Evolutionary conservation across 2,797 vertebrate genomes (phyloP), one percentile per base, ranked within the genome.

Genomic region (Stomatorhinus walkeri): DNA sequence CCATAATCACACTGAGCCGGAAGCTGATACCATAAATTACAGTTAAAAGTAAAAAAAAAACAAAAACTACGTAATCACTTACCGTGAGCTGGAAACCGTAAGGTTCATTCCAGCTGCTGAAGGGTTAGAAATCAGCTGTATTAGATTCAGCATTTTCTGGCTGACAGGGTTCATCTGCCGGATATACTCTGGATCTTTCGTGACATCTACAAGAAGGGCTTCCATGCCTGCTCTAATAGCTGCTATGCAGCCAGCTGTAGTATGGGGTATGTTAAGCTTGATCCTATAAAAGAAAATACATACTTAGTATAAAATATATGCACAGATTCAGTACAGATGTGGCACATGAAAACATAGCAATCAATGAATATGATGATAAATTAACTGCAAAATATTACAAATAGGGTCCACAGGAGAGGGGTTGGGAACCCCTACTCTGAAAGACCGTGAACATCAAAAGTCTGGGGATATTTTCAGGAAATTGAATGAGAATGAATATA

Each of bases 131-230:
- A 98, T 92, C 3, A 96, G 95, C 16, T 97, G 95, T 91, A 99
- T 97, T 24, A 93, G 52, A 16, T 95, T 97, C 48, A 99, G 93
- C 93, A 99, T 96, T 0, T 90, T 95, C 87, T 97, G 94, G 1
- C 97, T 95, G 2, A 87, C 87, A 0, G 95, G 96, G 87, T 98
- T 97, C 93, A 99, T 89, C 90, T 97, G 96, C 40, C 90, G 91
- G 89, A 98, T 90, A 86, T 96, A 95, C 19, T 96, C 95, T 0
- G 97, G 97, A 6, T 98, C 96, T 91, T 98, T 97, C 85, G 95
- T 96, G 32, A 98, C 97, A 40, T 98, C 97, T 87, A 99, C 97
- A 84, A 98, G 96, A 24, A 99, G 94, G 2, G 97, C 97, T 93
- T 99, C 98, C 94, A 98, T 91, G 0, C 94, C 96, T 0, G 98